Conservation (phyloP, 2,797 vertebrate species). For the Sarcophilus harrisii region DNA sequence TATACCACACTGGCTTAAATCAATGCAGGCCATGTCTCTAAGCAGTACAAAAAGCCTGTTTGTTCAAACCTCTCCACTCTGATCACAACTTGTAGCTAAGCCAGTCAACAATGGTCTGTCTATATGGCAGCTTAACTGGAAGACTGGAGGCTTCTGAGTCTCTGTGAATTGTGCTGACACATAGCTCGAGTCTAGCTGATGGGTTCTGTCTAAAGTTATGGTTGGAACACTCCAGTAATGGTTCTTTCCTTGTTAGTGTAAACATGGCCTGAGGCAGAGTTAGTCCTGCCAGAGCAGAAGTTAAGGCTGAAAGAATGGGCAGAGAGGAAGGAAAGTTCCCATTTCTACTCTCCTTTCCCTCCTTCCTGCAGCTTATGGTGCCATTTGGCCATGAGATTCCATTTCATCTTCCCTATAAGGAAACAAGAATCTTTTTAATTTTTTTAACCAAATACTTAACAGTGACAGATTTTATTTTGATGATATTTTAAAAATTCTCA, state of each 20-base stretch:
- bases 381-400: background rate
- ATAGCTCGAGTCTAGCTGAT: background rate
- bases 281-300: slow-evolving; percentile 1
- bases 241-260: slow-evolving; percentile 1
- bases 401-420: slow-evolving; percentile 12
- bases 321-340: background rate
- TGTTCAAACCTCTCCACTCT: background rate
- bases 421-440: slow-evolving; percentile 2
- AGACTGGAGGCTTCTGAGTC: background rate
- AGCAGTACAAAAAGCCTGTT: background rate
- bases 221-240: background rate
- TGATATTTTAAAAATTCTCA: background rate
- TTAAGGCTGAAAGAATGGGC: slow-evolving; percentile 26
- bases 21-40: background rate
- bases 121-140: background rate
- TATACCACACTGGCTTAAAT: background rate
- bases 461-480: slow-evolving; percentile 12
- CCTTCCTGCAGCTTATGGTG: background rate
- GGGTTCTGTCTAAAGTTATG: slow-evolving; percentile 8
- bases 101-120: slow-evolving; percentile 1
- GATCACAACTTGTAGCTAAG: background rate
- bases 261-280: slow-evolving; percentile 8
- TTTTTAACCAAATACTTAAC: slow-evolving; percentile 3
- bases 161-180: slow-evolving; percentile 1
- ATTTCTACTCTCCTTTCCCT: background rate